Evolutionary conservation across 2,888 invertebrate genomes (phyloP), one percentile per base, ranked within the genome.

Genomic region (Carpatolechia fugitivella): DNA sequence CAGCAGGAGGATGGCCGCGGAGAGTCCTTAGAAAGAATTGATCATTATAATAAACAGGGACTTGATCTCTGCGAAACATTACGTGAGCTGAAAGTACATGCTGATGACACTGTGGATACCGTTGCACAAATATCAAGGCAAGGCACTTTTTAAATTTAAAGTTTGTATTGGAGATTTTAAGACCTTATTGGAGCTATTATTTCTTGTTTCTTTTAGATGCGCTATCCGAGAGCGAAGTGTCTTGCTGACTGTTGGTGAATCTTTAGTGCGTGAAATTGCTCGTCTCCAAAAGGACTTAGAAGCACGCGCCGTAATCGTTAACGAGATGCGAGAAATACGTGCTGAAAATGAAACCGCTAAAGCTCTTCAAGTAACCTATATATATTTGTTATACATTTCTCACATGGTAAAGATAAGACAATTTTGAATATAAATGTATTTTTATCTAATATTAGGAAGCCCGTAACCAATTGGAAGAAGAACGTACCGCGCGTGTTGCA

Each of bases 251-350:
- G 82, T 88, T 13, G 88, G 85, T 1, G 84, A 89, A 69, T 73
- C 83, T 7, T 70, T 89, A 56, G 78, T 90, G 18, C 77, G 86
- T 16, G 87, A 89, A 66, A 68, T 84, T 56, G 85, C 82, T 14
- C 68, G 68, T 11, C 78, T 89, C 16, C 76, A 80, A 49, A 76
- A 80, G 59, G 85, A 88, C 16, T 60, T 84, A 3, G 82, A 83
- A 54, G 56, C 72, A 11, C 77, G 74, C 24, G 52, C 69, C 14
- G 58, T 61, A 4, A 59, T 68, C 38, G 63, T 76, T 24, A 66
- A 68, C 44, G 77, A 79, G 63, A 66, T 76, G 57, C 71, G 66
- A 24, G 74, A 76, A 56, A 58, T 64, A 11, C 70, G 64, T 31
- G 61, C 64, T 49, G 80, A 78, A 56, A 60, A 60, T 49, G 80